These are phyloP conservation scores for Butorides virescens DNA, from an alignment of 2,113 vertebrate genomes.

Conservation along the genomic window DNA sequence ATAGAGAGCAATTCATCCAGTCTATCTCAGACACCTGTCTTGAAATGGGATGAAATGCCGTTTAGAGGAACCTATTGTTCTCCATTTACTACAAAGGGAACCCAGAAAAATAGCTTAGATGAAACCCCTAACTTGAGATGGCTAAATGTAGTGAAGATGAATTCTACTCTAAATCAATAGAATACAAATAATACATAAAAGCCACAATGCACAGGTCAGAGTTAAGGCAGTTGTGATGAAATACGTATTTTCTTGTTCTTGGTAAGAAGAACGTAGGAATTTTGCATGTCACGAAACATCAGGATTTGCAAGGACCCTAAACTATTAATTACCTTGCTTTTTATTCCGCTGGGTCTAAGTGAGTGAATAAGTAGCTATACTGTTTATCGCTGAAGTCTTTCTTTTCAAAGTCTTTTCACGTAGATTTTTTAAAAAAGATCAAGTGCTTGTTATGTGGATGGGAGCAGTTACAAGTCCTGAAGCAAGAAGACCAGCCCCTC, in stretches of 20 bases:
- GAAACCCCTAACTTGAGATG: slow-evolving; percentile 1
- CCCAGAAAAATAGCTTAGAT: neutral
- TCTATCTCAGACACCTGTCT: neutral
- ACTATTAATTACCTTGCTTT: neutral
- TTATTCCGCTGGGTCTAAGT: neutral
- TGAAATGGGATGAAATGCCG: neutral
- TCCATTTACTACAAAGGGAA: neutral
- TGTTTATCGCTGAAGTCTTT: neutral
- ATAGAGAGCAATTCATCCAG: neutral
- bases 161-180: slow-evolving; percentile 23
- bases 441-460: neutral
- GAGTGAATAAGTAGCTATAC: neutral
- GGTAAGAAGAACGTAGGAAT: neutral
- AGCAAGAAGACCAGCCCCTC: neutral
- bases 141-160: slow-evolving; percentile 4
- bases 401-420: neutral
- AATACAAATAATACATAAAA: slow-evolving; percentile 51
- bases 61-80: slow-evolving; percentile 19
- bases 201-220: slow-evolving; percentile 2
- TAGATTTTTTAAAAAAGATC: neutral
- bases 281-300: neutral
- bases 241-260: neutral
- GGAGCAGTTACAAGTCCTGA: neutral
- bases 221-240: slow-evolving; percentile 15
- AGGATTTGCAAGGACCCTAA: neutral